These are phyloP conservation scores for Chanos chanos DNA, from an alignment of 2,797 vertebrate genomes.

Conservation along the genomic window DNA sequence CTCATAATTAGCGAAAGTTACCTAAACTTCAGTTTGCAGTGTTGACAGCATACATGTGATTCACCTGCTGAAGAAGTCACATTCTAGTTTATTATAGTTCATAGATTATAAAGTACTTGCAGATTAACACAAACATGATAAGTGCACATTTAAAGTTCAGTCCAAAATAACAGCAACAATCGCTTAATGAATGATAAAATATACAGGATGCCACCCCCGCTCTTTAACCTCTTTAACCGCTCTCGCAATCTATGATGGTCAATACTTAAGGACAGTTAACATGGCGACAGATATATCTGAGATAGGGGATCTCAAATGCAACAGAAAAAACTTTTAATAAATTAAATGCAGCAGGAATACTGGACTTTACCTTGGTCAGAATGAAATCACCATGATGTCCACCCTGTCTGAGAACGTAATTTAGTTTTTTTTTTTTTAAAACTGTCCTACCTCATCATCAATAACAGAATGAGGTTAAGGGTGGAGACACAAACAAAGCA, in stretches of 20 bases:
- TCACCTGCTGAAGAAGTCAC: slow-evolving; percentile 53
- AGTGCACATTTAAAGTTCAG: slow-evolving; percentile 59
- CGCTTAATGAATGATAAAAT: slow-evolving; percentile 66
- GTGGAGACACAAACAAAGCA: too few relatives aligned
- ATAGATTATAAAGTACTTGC: slow-evolving; percentile 45
- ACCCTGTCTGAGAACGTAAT: slow-evolving; percentile 23
- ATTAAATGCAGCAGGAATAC: slow-evolving; percentile 27
- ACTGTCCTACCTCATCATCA: too few relatives aligned
- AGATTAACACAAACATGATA: slow-evolving; percentile 64
- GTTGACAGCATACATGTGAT: slow-evolving; percentile 37
- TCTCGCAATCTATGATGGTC: slow-evolving; percentile 15
- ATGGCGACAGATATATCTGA: slow-evolving; percentile 45
- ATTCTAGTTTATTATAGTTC: slow-evolving; percentile 44
- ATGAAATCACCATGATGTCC: not conserved
- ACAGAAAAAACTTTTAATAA: slow-evolving; percentile 5
- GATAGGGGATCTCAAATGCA: slow-evolving; percentile 41
- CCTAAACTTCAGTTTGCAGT: slow-evolving; percentile 29
- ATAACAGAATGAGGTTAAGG: too few relatives aligned
- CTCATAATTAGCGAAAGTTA: slow-evolving; percentile 34
- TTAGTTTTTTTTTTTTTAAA: too few relatives aligned
- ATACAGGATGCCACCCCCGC: slow-evolving; percentile 61
- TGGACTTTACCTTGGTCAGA: slow-evolving; percentile 23
- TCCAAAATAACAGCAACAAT: slow-evolving; percentile 67
- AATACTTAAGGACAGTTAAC: slow-evolving; percentile 38
- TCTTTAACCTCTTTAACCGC: slow-evolving; percentile 21